These are phyloP conservation scores for Bactericera cockerelli DNA, from an alignment of 1,140 invertebrate genomes.

Conservation along the genomic window DNA sequence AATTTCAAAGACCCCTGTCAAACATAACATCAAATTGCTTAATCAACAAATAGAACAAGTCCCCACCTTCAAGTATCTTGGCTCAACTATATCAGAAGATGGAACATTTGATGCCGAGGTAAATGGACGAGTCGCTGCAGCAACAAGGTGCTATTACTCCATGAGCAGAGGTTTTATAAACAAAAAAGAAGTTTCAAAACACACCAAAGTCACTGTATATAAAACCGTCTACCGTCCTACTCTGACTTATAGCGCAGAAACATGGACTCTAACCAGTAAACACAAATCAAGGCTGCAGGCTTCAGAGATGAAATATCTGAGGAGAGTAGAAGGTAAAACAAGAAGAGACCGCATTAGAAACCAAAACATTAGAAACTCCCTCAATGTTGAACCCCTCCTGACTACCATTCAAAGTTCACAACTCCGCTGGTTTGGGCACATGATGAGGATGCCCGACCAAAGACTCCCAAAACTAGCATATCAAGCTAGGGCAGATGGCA, in stretches of 20 bases:
- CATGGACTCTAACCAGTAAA: not conserved
- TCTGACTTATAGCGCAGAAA: not conserved
- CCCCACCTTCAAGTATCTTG: not conserved
- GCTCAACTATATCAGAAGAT: not conserved
- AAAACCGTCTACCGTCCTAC: not conserved
- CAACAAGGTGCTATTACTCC: conserved; percentile 2
- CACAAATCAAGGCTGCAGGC: not conserved
- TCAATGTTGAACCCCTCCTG: not conserved
- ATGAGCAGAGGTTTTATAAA: not conserved
- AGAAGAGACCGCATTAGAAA: conserved; percentile 11
- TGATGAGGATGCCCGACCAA: not conserved
- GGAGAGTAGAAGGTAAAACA: conserved; percentile 4
- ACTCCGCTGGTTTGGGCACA: conserved; percentile 6
- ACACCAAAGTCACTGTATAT: not conserved
- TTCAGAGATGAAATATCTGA: conserved; percentile 6
- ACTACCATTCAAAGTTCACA: not conserved
- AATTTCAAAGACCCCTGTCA: not conserved
- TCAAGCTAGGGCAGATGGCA: not conserved
- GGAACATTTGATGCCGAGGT: not conserved
- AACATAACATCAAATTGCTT: not conserved
- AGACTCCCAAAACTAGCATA: not conserved
- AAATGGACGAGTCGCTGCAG: not conserved
- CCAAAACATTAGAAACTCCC: not conserved
- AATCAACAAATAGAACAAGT: not conserved
- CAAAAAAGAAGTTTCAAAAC: not conserved